Evolutionary conservation across 2,797 vertebrate species (phyloP).

Genomic region (Oryzias dopingdopingensis): DNA sequence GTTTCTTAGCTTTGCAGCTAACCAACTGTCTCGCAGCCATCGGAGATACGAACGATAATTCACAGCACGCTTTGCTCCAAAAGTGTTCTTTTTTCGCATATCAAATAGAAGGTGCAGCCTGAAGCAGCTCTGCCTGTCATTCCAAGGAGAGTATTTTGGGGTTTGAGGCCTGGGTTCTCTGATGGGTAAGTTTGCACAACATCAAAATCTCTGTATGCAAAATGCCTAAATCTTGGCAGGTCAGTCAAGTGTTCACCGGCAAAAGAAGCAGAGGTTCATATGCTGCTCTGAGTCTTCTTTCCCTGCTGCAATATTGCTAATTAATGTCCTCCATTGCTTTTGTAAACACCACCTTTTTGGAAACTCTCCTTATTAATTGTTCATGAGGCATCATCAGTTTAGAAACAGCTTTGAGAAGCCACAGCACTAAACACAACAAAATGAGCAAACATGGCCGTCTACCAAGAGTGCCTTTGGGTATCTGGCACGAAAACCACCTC

Average conservation of each 20-base stretch:
- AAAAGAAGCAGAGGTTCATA: constrained; percentile 55
- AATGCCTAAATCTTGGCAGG: constrained; percentile 24
- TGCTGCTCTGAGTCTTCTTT: constrained; percentile 65
- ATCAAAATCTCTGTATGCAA: constrained; percentile 24
- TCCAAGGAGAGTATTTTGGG: constrained; percentile 26
- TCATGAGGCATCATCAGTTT: constrained; percentile 84
- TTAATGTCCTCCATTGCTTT: constrained; percentile 70
- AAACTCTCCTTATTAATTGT: constrained; percentile 83
- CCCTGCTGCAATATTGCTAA: constrained; percentile 77
- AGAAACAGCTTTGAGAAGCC: constrained; percentile 78
- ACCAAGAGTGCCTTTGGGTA: constrained; percentile 86
- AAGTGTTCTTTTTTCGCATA: constrained; percentile 24
- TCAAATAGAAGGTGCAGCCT: constrained; percentile 46
- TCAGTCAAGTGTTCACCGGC: constrained; percentile 46
- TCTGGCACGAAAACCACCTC: constrained; percentile 81
- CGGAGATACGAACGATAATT: constrained; percentile 57
- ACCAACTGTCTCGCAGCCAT: constrained; percentile 26
- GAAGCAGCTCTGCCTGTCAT: constrained; percentile 22
- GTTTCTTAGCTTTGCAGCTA: constrained; percentile 31
- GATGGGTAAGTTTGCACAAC: constrained; percentile 27
- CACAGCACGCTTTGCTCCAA: constrained; percentile 26
- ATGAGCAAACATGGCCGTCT: constrained; percentile 80
- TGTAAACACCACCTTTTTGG: constrained; percentile 73
- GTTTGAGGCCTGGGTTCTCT: constrained; percentile 22
- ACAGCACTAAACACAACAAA: constrained; percentile 64